A percentile compares a stretch with the other conserved stretches of the same genome.
phyloP scores from a whole-genome alignment of 1,140 invertebrate genomes.

The Penaeus vannamei region DNA sequence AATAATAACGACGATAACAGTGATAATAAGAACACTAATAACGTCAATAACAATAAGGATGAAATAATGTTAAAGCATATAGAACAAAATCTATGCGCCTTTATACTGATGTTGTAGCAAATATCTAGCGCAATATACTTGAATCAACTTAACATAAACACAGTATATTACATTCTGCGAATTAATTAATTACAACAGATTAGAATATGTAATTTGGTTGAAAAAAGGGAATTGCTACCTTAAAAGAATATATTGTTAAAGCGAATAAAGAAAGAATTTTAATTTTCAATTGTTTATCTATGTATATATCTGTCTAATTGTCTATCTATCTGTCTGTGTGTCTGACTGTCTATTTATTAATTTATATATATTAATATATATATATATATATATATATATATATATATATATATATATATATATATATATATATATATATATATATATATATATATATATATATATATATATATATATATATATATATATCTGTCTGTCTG shows the following conservation, averaged over 20 bases:
- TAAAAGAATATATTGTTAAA: no score
- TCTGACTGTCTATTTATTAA: neutral
- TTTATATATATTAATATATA: neutral
- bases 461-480: neutral
- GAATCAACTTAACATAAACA: no score
- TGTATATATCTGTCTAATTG: no score
- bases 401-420: neutral
- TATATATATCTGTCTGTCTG: no score
- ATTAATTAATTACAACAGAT: neutral
- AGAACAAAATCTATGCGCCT: neutral
- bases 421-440: neutral
- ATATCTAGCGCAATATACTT: no score
- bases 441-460: neutral
- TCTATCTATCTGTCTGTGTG: no score
- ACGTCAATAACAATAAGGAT: neutral
- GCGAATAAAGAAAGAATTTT: no score
- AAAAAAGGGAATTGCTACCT: no score
- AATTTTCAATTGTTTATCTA: no score
- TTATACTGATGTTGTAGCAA: no score
- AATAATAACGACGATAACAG: conserved; percentile 9
- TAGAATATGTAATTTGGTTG: no score
- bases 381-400: neutral
- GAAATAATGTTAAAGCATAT: neutral
- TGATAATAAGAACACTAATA: neutral
- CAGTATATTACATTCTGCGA: neutral